Evolutionary conservation across 1,140 invertebrate species (phyloP).

Genomic region (Trichoplusia ni): DNA sequence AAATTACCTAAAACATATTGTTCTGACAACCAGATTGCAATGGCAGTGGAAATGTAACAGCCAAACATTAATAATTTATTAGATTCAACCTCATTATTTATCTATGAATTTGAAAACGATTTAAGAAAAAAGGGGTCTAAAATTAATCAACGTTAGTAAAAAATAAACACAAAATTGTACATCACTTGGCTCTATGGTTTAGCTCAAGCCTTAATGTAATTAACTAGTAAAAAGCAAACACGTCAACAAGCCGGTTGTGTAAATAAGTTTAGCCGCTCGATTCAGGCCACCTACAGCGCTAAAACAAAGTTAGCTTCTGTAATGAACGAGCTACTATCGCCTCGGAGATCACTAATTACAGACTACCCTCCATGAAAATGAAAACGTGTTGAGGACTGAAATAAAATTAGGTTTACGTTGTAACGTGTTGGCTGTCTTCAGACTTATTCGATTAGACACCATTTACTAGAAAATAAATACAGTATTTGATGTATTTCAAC

Average conservation of each 20-base stretch:
- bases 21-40: no score
- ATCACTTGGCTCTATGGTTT: no score
- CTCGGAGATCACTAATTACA: neutral
- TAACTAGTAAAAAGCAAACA: neutral
- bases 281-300: neutral
- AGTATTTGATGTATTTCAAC: no score
- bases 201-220: neutral
- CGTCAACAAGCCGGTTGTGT: neutral
- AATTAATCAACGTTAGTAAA: neutral
- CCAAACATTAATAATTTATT: no score
- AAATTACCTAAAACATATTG: no score
- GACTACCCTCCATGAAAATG: neutral
- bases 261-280: neutral
- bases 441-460: neutral
- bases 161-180: neutral
- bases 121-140: no score
- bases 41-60: no score
- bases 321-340: neutral
- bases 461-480: neutral
- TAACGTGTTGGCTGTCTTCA: no score
- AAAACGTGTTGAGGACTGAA: neutral
- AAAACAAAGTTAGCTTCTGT: conserved; percentile 5
- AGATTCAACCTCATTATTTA: no score
- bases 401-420: neutral
- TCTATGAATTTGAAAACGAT: no score